phyloP scores from a whole-genome alignment of 2,797 vertebrate genomes.

The Phoxinus dragarum region DNA sequence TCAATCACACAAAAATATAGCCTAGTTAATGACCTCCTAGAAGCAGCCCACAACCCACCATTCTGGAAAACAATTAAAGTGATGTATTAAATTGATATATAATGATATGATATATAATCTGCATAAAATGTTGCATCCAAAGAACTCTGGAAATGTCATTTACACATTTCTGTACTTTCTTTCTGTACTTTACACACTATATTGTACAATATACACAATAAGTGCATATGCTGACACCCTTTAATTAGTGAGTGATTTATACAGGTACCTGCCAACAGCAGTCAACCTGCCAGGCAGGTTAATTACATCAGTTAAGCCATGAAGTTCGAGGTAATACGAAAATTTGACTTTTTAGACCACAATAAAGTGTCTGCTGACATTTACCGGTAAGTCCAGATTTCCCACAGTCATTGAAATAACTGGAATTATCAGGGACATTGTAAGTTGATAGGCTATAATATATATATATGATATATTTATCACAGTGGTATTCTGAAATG shows the following conservation, averaged over 20 bases:
- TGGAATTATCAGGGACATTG: neutral
- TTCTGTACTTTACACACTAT: neutral
- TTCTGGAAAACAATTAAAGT: neutral
- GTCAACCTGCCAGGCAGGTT: neutral
- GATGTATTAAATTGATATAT: neutral
- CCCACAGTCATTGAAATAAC: neutral
- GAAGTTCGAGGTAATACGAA: constrained; percentile 6
- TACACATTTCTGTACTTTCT: neutral
- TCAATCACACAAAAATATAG: neutral
- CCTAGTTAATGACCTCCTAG: neutral
- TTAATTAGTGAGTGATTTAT: constrained; percentile 13
- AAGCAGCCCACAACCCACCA: neutral
- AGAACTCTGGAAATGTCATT: neutral
- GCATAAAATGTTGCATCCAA: neutral
- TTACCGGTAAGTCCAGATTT: neutral
- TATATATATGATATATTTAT: no score
- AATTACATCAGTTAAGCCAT: neutral
- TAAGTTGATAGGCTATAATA: no score
- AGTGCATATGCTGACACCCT: neutral
- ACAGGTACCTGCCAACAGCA: neutral
- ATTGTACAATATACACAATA: no score
- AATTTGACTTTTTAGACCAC: constrained; percentile 2
- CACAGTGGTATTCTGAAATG: no score
- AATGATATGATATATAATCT: neutral
- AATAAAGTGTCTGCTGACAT: neutral